Base-by-base conservation (phyloP, 2,113 vertebrate genomes). In the Orientallactaga bullata region DNA sequence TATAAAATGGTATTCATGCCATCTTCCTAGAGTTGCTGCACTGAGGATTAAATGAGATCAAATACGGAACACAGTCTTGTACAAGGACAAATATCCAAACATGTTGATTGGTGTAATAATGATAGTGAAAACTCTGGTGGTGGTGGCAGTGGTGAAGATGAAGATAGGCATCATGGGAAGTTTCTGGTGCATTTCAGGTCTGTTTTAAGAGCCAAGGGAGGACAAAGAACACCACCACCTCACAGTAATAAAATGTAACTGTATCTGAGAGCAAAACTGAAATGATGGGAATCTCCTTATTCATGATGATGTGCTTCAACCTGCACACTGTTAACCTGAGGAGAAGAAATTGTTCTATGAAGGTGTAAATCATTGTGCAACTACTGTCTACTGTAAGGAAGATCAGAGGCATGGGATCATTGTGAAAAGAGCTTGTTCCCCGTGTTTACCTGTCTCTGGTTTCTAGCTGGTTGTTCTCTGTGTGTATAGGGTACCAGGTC, bases 81-180 rank as follows among this genome's bases (percentile, higher is more conserved):
- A 1, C 87, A 85, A 35, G 83, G 37, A 26, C 68, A 42, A 78
- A 26, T 15, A 83, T 7, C 68, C 47, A 39, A 42, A 63, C 74
- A 8, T 16, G 9, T 10, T 37, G 16, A 4, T 60, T 47, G 4
- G 8, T 18, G 0, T 17, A 0, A 0, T 51, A 32, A 61, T 55
- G 28, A 51, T 26, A 21, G 10, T 69, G 58, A 71, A 63, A 80
- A 26, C 7, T 21, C 4, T 32, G 32, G 51, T 10, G 61, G 18
- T 21, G 15, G 0, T 35, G 32, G 28, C 12, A 39, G 5, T 60
- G 51, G 7, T 51, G 42, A 23, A 26, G 23, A 47, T 2, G 3
- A 16, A 10, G 20, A 10, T 18, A 24, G 32, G 39, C 26, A 1
- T 28, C 3, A 0, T 60, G 28, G 18, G 73, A 55, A 5, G 23